Evolutionary conservation across 2,113 vertebrate species (phyloP).

Genomic region (human (Homo sapiens)): GRCh38 chr7:13017001-13017500

Average conservation of each 20-base stretch:
- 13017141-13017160: not conserved
- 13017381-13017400: not conserved
- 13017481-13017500: not conserved
- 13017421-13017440: not conserved
- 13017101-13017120: not conserved
- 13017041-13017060: not conserved
- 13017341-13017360: not conserved
- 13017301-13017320: not conserved
- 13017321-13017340: not conserved
- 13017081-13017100: not conserved
- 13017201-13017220: not conserved
- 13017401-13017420: not conserved
- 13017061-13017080: not conserved
- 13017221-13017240: not conserved
- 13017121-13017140: not conserved
- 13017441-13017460: not conserved
- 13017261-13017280: not conserved
- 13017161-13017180: not conserved
- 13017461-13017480: not conserved
- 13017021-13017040: conserved; percentile 12
- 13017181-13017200: too few relatives aligned
- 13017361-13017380: not conserved
- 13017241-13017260: not conserved
- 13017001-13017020: not conserved
- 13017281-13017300: not conserved